Evolutionary conservation across 2,888 invertebrate genomes (phyloP), one percentile per base, ranked within the genome.

Genomic region (Habrosyne pyritoides): DNA sequence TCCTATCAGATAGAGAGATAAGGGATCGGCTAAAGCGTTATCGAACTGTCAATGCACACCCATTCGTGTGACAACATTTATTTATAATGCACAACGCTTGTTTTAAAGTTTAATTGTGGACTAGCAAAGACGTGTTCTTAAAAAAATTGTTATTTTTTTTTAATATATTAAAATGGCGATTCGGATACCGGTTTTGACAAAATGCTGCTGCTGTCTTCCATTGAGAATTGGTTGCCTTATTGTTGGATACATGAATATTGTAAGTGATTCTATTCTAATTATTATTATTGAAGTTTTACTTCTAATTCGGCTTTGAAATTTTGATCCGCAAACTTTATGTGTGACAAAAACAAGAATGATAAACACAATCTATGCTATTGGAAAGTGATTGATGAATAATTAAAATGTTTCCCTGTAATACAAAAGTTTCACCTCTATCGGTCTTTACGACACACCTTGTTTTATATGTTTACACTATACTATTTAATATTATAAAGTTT

Each of bases 241-340:
- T 26, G 85, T 91, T 51, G 91, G 91, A 68, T 91, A 91, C 76
- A 28, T 84, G 47, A 86, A 89, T 24, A 71, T 89, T 60, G 91
- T 91, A 70, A 89, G 90, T 86, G 66, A 24, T n/a, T n/a, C n/a
- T n/a, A n/a, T n/a, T n/a, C n/a, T n/a, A n/a, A n/a, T n/a, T n/a
- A n/a, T n/a, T n/a, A n/a, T n/a, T n/a, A n/a, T n/a, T n/a, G 28
- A 14, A 24, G 52, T 52, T 21, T 47, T 18, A 30, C 10, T 7
- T 21, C 24, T 49, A 6, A 30, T 42, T 21, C 18, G 46, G 2
- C n/a, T n/a, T n/a, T n/a, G n/a, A n/a, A n/a, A n/a, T n/a, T n/a
- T n/a, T n/a, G n/a, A n/a, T n/a, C n/a, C n/a, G n/a, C n/a, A n/a
- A n/a, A n/a, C n/a, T n/a, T n/a, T n/a, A n/a, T n/a, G n/a, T n/a